Conservation (phyloP, 2,888 invertebrate species). For the Rotaria socialis region DNA sequence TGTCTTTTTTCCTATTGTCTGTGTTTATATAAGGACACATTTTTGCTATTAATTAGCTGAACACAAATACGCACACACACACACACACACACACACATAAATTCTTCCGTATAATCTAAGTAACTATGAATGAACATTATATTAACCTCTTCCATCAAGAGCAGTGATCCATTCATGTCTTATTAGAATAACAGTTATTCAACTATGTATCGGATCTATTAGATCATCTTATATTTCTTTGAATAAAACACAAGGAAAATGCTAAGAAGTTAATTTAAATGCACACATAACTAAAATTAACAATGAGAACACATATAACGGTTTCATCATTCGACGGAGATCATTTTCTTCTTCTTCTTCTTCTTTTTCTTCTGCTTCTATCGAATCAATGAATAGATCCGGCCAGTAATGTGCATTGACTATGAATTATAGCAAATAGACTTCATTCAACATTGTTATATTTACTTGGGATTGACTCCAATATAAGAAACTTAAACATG, state of each 20-base stretch:
- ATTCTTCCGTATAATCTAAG: not conserved
- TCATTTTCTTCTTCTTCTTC: not conserved
- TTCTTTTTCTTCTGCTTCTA: not conserved
- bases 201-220: not conserved
- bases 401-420: not conserved
- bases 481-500: not conserved
- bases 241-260: not conserved
- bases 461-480: not conserved
- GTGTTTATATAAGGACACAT: slow-evolving; percentile 15
- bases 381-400: not conserved
- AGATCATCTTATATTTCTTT: not conserved
- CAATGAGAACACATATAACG: not conserved
- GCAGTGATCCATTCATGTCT: not conserved
- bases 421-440: not conserved
- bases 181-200: not conserved
- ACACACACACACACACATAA: not conserved
- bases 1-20: not conserved
- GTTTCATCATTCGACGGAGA: not conserved
- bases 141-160: not conserved
- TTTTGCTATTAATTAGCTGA: slow-evolving; percentile 17
- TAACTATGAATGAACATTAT: not conserved
- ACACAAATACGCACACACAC: not conserved
- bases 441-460: not conserved
- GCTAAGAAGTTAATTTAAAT: not conserved
- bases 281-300: not conserved